phyloP scores from a whole-genome alignment of 1,140 invertebrate genomes.

The Zaprionus vittiger region DNA sequence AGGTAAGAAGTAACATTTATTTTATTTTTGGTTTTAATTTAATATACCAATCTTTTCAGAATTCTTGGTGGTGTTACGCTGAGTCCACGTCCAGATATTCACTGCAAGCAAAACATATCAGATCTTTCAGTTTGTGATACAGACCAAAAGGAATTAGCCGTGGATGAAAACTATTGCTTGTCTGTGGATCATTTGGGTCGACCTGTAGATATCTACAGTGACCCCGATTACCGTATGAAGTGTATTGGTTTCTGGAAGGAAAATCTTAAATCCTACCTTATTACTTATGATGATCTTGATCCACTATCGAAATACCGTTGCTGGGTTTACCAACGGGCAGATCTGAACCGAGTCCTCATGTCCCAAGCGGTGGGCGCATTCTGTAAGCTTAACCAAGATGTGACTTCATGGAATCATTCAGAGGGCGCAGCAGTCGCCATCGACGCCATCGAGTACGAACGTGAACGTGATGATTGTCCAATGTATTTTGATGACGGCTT shows the following conservation, averaged over 20 bases:
- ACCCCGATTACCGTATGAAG: conserved; percentile 98
- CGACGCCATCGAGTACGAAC: conserved; percentile 95
- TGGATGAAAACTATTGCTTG: conserved; percentile 97
- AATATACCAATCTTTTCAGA: conserved; percentile 80
- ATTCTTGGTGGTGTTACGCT: conserved; percentile 97
- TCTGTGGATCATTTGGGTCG: conserved; percentile 97
- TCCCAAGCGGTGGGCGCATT: conserved; percentile 95
- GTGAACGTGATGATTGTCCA: conserved; percentile 96
- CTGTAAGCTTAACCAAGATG: conserved; percentile 95
- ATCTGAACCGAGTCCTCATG: conserved; percentile 94
- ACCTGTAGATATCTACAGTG: conserved; percentile 96
- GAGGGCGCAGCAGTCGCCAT: conserved; percentile 96
- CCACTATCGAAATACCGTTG: conserved; percentile 97
- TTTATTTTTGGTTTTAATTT: not conserved
- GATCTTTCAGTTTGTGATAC: conserved; percentile 97
- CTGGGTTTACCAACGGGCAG: conserved; percentile 98
- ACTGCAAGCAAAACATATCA: conserved; percentile 97
- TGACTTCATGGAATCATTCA: conserved; percentile 93
- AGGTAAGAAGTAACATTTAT: conserved; percentile 68
- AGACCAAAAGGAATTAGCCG: conserved; percentile 96
- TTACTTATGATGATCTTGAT: conserved; percentile 98
- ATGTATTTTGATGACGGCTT: conserved; percentile 97
- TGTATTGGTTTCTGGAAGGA: conserved; percentile 99
- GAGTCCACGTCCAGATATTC: conserved; percentile 95
- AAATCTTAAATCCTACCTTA: conserved; percentile 97